Conservation (phyloP, 2,113 vertebrate genomes). For the Podarcis muralis region DNA sequence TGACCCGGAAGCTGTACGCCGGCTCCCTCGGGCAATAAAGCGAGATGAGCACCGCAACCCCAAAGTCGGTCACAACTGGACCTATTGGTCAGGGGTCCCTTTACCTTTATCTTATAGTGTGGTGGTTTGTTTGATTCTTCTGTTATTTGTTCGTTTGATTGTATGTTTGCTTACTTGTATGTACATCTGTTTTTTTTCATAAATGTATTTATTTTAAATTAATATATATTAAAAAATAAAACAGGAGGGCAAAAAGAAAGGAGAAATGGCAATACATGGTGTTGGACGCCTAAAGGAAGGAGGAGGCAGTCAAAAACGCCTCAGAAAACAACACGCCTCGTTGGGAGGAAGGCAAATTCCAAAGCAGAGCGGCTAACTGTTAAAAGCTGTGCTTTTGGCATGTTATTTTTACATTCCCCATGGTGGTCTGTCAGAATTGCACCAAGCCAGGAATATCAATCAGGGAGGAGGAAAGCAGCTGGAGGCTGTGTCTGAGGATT, state of each 20-base stretch:
- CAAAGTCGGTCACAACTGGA: no score
- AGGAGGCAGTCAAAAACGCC: neutral
- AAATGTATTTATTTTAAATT: no score
- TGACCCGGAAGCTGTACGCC: no score
- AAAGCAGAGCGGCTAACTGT: neutral
- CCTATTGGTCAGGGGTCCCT: no score
- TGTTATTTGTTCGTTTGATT: no score
- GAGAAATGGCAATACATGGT: neutral
- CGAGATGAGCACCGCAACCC: no score
- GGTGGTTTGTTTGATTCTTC: no score
- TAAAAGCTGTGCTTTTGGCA: neutral
- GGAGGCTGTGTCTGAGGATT: neutral
- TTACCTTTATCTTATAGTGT: no score
- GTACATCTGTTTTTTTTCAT: no score
- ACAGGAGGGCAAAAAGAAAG: neutral
- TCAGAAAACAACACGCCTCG: neutral
- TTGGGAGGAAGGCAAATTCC: neutral
- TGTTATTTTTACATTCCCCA: neutral
- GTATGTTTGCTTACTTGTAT: no score
- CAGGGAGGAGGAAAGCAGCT: neutral
- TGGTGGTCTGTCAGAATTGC: neutral
- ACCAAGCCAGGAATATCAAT: slow-evolving; percentile 1
- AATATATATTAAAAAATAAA: neutral
- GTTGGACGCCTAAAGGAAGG: neutral
- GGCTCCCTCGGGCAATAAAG: no score